Evolutionary conservation across 2,888 invertebrate species (phyloP).

Genomic region (Rhogogaster chlorosoma): DNA sequence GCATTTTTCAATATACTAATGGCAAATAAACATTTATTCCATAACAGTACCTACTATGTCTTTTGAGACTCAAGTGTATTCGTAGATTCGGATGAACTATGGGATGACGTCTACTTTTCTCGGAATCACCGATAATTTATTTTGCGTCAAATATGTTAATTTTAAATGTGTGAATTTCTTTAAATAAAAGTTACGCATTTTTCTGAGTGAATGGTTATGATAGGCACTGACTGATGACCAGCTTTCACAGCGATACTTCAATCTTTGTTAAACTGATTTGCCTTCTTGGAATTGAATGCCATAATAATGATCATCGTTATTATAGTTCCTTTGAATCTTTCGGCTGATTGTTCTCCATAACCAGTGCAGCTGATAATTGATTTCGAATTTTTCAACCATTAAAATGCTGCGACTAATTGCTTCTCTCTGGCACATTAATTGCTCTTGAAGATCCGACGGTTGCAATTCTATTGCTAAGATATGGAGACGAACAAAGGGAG

Average conservation of each 20-base stretch:
- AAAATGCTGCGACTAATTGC: background rate
- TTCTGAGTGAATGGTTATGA: background rate
- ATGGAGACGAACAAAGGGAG: background rate
- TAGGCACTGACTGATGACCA: background rate
- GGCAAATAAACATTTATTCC: background rate
- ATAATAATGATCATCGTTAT: background rate
- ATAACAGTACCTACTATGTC: background rate
- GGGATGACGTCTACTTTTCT: background rate
- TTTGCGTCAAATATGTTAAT: background rate
- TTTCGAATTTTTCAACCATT: constrained; percentile 8
- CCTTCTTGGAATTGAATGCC: background rate
- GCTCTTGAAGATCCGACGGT: background rate
- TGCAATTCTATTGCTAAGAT: constrained; percentile 1
- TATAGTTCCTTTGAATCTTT: background rate
- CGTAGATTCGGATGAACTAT: background rate
- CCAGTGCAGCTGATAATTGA: constrained; percentile 16
- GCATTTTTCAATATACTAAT: background rate
- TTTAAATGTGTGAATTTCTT: background rate
- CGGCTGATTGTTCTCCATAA: background rate
- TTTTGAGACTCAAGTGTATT: background rate
- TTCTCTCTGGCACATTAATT: background rate
- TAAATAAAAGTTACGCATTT: background rate
- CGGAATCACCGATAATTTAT: background rate
- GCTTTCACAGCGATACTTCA: background rate
- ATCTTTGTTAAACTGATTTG: background rate